A percentile compares a stretch with the other conserved stretches of the same genome.
phyloP scores from a whole-genome alignment of 2,113 vertebrate genomes.

The Pollimyrus isidori region DNA sequence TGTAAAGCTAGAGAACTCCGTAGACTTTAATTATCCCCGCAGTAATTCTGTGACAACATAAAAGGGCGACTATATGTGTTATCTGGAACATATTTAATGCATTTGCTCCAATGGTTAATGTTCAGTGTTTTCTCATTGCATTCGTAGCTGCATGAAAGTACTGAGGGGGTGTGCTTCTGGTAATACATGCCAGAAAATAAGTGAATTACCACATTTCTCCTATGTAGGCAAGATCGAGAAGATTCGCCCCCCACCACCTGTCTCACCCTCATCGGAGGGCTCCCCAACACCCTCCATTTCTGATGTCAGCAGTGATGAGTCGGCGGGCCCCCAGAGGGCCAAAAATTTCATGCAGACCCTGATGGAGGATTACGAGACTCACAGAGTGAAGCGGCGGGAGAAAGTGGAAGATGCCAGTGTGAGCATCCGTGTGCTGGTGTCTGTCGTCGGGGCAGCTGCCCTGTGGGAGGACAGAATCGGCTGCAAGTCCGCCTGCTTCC shows the following conservation, averaged over 20 bases:
- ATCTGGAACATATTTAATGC: neutral
- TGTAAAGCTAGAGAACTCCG: neutral
- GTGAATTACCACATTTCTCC: conserved; percentile 19
- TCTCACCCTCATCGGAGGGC: conserved; percentile 78
- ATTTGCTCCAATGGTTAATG: neutral
- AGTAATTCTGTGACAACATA: neutral
- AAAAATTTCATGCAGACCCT: conserved; percentile 97
- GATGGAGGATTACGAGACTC: conserved; percentile 92
- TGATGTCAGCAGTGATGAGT: conserved; percentile 71
- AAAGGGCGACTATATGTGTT: neutral
- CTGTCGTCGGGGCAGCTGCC: neutral
- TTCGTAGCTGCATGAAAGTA: neutral
- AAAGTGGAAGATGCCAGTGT: conserved; percentile 88
- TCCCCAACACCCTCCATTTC: conserved; percentile 55
- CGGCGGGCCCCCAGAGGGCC: conserved; percentile 69
- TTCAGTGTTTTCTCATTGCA: neutral
- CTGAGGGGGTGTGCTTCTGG: neutral
- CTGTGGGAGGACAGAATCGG: neutral
- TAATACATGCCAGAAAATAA: neutral
- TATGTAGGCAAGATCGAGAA: conserved; percentile 93
- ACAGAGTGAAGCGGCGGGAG: conserved; percentile 90
- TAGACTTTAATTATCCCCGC: neutral
- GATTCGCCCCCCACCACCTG: conserved; percentile 67
- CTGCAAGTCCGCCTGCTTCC: neutral
- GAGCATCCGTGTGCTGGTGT: conserved; percentile 44